Evolutionary conservation across 2,797 vertebrate genomes (phyloP).

Genomic region (Petrocephalus schoutedeni): DNA sequence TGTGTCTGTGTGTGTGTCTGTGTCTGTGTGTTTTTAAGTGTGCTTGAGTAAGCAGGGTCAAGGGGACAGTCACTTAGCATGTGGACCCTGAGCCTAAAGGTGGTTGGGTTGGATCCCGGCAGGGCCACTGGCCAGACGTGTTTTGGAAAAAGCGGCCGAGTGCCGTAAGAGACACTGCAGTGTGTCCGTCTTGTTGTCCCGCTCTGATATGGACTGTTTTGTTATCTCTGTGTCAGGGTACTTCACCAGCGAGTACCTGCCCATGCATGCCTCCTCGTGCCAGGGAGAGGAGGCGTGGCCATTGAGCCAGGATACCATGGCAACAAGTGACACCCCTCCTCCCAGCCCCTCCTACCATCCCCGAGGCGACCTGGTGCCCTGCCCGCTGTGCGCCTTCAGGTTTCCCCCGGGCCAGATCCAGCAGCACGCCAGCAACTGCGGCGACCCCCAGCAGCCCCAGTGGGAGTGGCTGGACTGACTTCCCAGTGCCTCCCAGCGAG

Average conservation of each 20-base stretch:
- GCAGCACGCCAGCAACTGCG: slow-evolving; percentile 59
- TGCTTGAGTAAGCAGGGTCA: neutral
- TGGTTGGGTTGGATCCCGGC: neutral
- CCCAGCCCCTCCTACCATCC: neutral
- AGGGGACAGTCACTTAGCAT: neutral
- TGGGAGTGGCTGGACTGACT: slow-evolving; percentile 39
- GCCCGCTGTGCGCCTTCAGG: slow-evolving; percentile 55
- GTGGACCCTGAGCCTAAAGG: neutral
- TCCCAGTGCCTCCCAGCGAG: neutral
- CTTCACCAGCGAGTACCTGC: slow-evolving; percentile 53
- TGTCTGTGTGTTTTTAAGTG: neutral
- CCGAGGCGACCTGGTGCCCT: slow-evolving; percentile 44
- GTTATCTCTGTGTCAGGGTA: slow-evolving; percentile 37
- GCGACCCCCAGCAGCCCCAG: slow-evolving; percentile 37
- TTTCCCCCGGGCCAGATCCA: slow-evolving; percentile 51
- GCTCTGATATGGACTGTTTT: neutral
- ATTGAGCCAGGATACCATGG: neutral
- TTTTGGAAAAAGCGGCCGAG: neutral
- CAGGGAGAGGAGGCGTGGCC: slow-evolving; percentile 46
- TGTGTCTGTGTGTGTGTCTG: neutral
- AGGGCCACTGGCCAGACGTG: neutral
- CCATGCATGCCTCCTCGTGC: slow-evolving; percentile 53
- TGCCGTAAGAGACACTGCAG: neutral
- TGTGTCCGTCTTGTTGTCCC: neutral
- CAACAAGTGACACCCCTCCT: slow-evolving; percentile 15